Evolutionary conservation across 2,797 vertebrate genomes (phyloP), one percentile per base, ranked within the genome.

Genomic region (Brachymystax lenok): DNA sequence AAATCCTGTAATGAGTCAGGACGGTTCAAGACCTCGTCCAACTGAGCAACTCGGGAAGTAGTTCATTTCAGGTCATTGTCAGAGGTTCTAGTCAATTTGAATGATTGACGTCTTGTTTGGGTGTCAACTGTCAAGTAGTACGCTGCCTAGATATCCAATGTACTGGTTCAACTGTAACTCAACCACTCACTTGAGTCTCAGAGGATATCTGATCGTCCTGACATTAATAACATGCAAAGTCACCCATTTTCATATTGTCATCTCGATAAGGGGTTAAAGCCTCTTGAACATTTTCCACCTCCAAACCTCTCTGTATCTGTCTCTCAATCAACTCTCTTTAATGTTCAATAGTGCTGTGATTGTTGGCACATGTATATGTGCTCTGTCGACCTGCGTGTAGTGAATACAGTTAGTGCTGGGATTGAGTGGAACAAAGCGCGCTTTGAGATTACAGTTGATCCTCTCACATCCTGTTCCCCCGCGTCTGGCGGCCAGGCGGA

Each of bases 361-460:
- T 91, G 86, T 93, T 92, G 91, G 90, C 91, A 80, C 86, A 88
- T 90, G 87, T 83, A 86, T 87, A 85, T 86, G 87, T 86, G 90
- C 91, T 89, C 87, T 83, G 82, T 80, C 80, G 51, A 82, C 80
- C 83, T 80, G 87, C 82, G 78, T 83, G 85, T 79, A 89, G 87
- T 88, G 89, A 88, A 92, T 87, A 91, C 93, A 87, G 88, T 83
- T 84, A 83, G 84, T 70, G 73, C 79, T 85, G 90, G 88, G 92
- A 93, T 93, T 91, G 89, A 92, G 91, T 83, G 83, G 84, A 88
- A 92, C 90, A 93, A 93, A 93, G 88, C 88, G 24, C 79, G 13
- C 86, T 80, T 88, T 84, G 86, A 95, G 91, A 92, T 93, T 92
- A 93, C 86, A 86, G 88, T 87, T 93, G 91, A 94, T 94, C 91